A percentile compares a stretch with the other conserved stretches of the same genome.
phyloP scores from a whole-genome alignment of 2,797 vertebrate genomes.

The Ctenopoma kingsleyae region DNA sequence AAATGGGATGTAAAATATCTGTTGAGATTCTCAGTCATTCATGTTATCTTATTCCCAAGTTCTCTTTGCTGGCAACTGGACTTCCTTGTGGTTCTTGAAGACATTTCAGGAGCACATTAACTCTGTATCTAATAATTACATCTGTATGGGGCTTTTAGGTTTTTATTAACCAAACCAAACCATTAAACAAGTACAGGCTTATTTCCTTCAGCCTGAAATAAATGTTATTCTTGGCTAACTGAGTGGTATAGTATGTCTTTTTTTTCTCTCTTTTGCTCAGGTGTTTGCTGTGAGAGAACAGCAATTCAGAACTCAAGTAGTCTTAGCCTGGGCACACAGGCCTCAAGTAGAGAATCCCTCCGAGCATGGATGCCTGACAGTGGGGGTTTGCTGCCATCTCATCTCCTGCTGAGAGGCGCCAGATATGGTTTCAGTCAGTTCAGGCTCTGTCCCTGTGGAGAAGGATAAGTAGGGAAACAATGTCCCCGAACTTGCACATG shows the following conservation, averaged over 20 bases:
- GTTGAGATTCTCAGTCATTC: too few relatives aligned
- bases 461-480: constrained; percentile 64
- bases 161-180: too few relatives aligned
- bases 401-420: constrained; percentile 60
- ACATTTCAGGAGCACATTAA: too few relatives aligned
- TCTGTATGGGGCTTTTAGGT: too few relatives aligned
- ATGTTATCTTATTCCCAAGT: too few relatives aligned
- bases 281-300: constrained; percentile 37
- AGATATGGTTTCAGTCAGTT: constrained; percentile 59
- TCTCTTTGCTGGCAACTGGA: too few relatives aligned
- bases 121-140: too few relatives aligned
- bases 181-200: too few relatives aligned
- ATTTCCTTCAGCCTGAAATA: background rate
- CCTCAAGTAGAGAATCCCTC: constrained; percentile 52
- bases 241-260: background rate
- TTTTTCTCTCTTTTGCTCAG: constrained; percentile 19
- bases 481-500: constrained; percentile 32
- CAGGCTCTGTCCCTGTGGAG: constrained; percentile 56
- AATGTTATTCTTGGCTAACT: constrained; percentile 4
- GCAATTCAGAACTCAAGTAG: constrained; percentile 52
- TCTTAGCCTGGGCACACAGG: constrained; percentile 51
- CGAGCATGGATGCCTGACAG: constrained; percentile 60
- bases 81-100: too few relatives aligned
- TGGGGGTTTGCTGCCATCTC: constrained; percentile 65
- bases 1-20: too few relatives aligned